phyloP scores from a whole-genome alignment of 1,140 invertebrate species.

The Drosophila subobscura region DNA sequence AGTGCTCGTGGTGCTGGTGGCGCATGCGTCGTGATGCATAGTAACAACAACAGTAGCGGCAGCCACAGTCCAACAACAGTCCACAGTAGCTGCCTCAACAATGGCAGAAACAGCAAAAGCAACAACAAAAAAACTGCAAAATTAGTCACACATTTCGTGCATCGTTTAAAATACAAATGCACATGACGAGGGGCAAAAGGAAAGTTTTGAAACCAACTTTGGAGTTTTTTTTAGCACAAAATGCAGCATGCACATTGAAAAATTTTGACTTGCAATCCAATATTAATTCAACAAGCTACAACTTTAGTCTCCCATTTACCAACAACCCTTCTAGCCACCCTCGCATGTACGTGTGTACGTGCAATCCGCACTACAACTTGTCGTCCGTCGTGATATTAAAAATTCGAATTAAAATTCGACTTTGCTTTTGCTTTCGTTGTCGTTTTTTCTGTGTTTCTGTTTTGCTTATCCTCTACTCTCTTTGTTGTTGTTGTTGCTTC shows the following conservation, averaged over 20 bases:
- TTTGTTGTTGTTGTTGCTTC: slow-evolving; percentile 24
- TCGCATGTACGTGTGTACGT: slow-evolving; percentile 23
- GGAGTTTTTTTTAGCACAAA: not conserved
- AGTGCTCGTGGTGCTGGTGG: slow-evolving; percentile 25
- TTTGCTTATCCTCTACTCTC: slow-evolving; percentile 24
- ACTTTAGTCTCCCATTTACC: too few relatives aligned
- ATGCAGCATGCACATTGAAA: too few relatives aligned
- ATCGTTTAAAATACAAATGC: slow-evolving; percentile 57
- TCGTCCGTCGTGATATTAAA: slow-evolving; percentile 51
- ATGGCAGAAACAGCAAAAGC: slow-evolving; percentile 16
- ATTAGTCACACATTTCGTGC: slow-evolving; percentile 74
- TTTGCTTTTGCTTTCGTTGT: slow-evolving; percentile 18
- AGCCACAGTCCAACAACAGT: slow-evolving; percentile 18
- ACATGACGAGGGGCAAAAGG: slow-evolving; percentile 1
- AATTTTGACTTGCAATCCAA: not conserved
- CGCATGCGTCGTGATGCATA: slow-evolving; percentile 63
- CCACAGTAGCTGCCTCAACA: slow-evolving; percentile 17
- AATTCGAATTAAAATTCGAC: slow-evolving; percentile 70
- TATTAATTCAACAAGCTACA: not conserved
- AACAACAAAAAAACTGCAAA: slow-evolving; percentile 34
- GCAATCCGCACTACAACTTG: slow-evolving; percentile 5
- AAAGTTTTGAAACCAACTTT: not conserved
- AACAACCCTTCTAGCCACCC: slow-evolving; percentile 29
- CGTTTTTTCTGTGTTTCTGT: slow-evolving; percentile 16
- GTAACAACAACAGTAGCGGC: slow-evolving; percentile 21